Evolutionary conservation across 2,113 vertebrate genomes (phyloP).

Genomic region (Cichladusa arquata): DNA sequence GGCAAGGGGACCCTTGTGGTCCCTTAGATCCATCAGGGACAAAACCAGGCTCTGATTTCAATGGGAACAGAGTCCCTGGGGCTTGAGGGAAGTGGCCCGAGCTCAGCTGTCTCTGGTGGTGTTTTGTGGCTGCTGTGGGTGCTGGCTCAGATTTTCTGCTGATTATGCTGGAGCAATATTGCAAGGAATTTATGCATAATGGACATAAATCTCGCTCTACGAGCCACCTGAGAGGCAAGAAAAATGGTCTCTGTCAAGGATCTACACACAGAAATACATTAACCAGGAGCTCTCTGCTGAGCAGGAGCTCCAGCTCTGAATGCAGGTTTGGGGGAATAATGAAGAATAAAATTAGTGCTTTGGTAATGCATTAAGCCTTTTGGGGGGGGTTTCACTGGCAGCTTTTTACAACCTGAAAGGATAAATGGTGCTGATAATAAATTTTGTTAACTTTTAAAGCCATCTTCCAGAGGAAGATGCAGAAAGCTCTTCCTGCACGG

Average conservation of each 20-base stretch:
- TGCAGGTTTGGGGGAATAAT: constrained; percentile 44
- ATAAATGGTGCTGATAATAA: constrained; percentile 50
- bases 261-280: constrained; percentile 69
- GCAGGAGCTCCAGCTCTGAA: not conserved
- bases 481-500: not conserved
- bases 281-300: constrained; percentile 48
- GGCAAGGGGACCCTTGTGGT: not conserved
- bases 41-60: not conserved
- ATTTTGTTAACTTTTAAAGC: constrained; percentile 50
- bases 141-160: constrained; percentile 60
- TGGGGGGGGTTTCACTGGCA: not conserved
- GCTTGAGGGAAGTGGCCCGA: not conserved
- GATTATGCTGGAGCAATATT: constrained; percentile 62
- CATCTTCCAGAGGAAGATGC: constrained; percentile 14
- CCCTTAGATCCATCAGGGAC: not conserved
- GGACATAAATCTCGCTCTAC: constrained; percentile 59
- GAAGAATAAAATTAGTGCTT: constrained; percentile 65
- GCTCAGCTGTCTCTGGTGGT: not conserved
- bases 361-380: constrained; percentile 42
- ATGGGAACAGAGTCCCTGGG: not conserved
- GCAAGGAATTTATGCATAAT: constrained; percentile 65
- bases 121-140: constrained; percentile 52
- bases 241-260: constrained; percentile 70
- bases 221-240: constrained; percentile 69
- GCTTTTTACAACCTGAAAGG: constrained; percentile 52